A percentile compares a stretch with the other conserved stretches of the same genome.
Evolutionary conservation across 2,888 invertebrate genomes (phyloP).

Genomic region (Dryomyza anilis): DNA sequence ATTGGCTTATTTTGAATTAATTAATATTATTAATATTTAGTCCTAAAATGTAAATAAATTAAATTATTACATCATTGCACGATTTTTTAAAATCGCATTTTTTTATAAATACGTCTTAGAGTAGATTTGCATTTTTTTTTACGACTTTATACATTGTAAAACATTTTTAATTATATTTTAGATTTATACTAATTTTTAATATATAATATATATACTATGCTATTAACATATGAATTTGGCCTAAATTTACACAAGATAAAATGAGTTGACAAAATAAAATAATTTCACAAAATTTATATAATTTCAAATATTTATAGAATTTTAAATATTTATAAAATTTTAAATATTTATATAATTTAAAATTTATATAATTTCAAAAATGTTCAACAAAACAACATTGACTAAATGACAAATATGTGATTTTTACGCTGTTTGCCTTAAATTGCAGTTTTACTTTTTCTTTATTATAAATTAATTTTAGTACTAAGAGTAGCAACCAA

Average conservation of each 20-base stretch:
- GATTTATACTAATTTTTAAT: not conserved
- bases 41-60: not conserved
- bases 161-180: not conserved
- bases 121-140: not conserved
- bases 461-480: not conserved
- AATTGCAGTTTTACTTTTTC: not conserved
- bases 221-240: not conserved
- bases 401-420: not conserved
- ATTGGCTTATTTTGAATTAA: not conserved
- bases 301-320: not conserved
- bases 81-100: not conserved
- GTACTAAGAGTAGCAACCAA: not conserved
- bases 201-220: not conserved
- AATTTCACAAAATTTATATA: not conserved
- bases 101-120: not conserved
- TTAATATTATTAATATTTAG: not conserved
- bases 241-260: constrained; percentile 9
- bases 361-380: not conserved
- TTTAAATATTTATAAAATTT: not conserved
- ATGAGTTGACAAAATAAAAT: no score
- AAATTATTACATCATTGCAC: constrained; percentile 1
- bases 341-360: not conserved
- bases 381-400: not conserved
- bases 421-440: no score
- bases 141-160: not conserved